Evolutionary conservation across 1,140 invertebrate species (phyloP).

Genomic region (Papilio polytes): DNA sequence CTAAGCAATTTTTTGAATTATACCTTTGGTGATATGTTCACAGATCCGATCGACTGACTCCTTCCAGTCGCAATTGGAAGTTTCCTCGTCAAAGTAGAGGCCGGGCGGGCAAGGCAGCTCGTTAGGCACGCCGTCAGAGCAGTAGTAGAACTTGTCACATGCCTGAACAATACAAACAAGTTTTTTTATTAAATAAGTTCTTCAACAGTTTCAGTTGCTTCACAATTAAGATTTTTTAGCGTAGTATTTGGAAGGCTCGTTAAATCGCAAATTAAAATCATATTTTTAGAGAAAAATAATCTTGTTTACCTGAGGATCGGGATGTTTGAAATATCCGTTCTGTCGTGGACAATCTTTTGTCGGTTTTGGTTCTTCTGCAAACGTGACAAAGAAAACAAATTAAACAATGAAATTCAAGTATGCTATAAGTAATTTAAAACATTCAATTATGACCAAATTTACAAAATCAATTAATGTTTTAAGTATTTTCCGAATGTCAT

Average conservation of each 20-base stretch:
- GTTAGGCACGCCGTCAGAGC: slow-evolving; percentile 89
- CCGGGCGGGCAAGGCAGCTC: slow-evolving; percentile 91
- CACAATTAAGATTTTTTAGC: not conserved
- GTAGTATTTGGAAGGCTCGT: not conserved
- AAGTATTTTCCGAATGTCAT: not conserved
- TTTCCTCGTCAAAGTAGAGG: slow-evolving; percentile 91
- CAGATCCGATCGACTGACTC: slow-evolving; percentile 85
- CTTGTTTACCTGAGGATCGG: slow-evolving; percentile 85
- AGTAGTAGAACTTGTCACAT: slow-evolving; percentile 94
- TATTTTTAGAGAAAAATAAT: no score
- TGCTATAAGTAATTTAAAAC: no score
- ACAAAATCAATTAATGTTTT: not conserved
- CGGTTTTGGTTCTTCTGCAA: slow-evolving; percentile 88
- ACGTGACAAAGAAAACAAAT: slow-evolving; percentile 48
- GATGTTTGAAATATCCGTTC: slow-evolving; percentile 92
- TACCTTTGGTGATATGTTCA: slow-evolving; percentile 86
- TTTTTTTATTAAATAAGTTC: not conserved
- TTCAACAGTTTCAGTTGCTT: not conserved
- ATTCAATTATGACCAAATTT: no score
- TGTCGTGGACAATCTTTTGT: slow-evolving; percentile 90
- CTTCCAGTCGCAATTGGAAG: slow-evolving; percentile 90
- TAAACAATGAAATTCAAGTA: not conserved
- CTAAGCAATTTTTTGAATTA: slow-evolving; percentile 1
- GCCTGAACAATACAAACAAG: slow-evolving; percentile 66
- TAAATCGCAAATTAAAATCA: no score